These are phyloP conservation scores for Cassiopea andromeda DNA, from an alignment of 30 jellyfish, hydroid and myxozoan genomes.

Conservation along the genomic window DNA sequence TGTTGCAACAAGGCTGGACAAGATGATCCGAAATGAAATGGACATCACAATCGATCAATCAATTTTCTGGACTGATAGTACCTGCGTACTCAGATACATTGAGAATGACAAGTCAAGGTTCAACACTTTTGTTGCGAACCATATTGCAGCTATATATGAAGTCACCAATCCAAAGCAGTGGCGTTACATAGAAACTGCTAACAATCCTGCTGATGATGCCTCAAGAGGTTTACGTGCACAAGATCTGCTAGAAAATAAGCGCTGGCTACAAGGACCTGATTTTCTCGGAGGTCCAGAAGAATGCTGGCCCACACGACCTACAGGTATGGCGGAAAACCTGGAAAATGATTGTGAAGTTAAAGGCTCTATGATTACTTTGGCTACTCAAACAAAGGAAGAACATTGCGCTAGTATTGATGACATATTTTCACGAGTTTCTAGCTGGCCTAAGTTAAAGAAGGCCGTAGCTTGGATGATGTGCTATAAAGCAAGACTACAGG, in stretches of 20 bases:
- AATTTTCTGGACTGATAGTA: conserved; percentile 66
- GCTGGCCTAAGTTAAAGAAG: conserved; percentile 47
- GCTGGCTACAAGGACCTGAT: conserved; percentile 68
- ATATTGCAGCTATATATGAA: conserved; percentile 29
- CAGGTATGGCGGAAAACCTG: conserved; percentile 2
- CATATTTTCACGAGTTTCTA: conserved; percentile 9
- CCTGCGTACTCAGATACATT: conserved; percentile 62
- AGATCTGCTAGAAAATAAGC: conserved; percentile 1
- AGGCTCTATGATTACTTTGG: neutral
- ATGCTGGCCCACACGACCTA: conserved; percentile 1
- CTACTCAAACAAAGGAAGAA: conserved; percentile 7
- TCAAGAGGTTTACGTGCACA: conserved; percentile 52
- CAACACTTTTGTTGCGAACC: conserved; percentile 65
- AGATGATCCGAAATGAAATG: conserved; percentile 56
- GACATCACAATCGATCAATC: conserved; percentile 23
- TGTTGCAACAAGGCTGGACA: conserved; percentile 53
- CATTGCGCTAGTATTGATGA: neutral
- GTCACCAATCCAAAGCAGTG: conserved; percentile 47
- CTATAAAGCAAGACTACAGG: conserved; percentile 48
- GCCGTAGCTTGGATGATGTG: conserved; percentile 68
- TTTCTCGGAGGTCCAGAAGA: conserved; percentile 22
- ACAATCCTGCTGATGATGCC: conserved; percentile 66
- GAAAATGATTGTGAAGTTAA: conserved; percentile 65
- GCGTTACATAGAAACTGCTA: conserved; percentile 39
- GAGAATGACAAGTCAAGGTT: conserved; percentile 51